A percentile compares a stretch with the other conserved stretches of the same genome.
phyloP scores from a whole-genome alignment of 2,797 vertebrate genomes.

The Oreortyx pictus region DNA sequence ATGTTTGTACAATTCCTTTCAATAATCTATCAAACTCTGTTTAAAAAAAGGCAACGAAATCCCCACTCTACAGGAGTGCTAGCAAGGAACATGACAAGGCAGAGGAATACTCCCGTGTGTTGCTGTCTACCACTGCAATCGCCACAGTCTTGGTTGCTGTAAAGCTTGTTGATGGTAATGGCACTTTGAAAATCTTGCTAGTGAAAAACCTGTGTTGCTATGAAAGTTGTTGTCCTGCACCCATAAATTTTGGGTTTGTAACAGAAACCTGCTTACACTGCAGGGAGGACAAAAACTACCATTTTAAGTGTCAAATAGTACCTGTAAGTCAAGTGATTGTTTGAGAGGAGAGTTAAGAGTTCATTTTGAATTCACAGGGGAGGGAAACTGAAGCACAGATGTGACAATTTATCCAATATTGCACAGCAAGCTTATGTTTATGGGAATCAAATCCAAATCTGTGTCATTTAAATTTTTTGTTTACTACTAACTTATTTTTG shows the following conservation, averaged over 20 bases:
- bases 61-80: background rate
- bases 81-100: background rate
- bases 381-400: background rate
- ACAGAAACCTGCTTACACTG: background rate
- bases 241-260: background rate
- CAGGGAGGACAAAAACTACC: background rate
- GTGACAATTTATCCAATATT: background rate
- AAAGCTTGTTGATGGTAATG: background rate
- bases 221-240: background rate
- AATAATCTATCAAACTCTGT: background rate
- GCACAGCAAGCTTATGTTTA: background rate
- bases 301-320: background rate
- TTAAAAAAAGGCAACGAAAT: background rate
- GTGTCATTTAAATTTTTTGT: background rate
- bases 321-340: background rate
- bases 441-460: background rate
- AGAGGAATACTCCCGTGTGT: background rate
- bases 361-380: constrained; percentile 7
- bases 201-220: background rate
- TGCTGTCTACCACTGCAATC: background rate
- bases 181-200: background rate
- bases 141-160: background rate
- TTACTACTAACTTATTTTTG: background rate
- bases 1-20: background rate
- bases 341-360: background rate